Percentiles rank a stretch among this genome's conserved stretches.
Evolutionary conservation across 2,797 vertebrate genomes (phyloP).

Genomic region (Cygnus olor): DNA sequence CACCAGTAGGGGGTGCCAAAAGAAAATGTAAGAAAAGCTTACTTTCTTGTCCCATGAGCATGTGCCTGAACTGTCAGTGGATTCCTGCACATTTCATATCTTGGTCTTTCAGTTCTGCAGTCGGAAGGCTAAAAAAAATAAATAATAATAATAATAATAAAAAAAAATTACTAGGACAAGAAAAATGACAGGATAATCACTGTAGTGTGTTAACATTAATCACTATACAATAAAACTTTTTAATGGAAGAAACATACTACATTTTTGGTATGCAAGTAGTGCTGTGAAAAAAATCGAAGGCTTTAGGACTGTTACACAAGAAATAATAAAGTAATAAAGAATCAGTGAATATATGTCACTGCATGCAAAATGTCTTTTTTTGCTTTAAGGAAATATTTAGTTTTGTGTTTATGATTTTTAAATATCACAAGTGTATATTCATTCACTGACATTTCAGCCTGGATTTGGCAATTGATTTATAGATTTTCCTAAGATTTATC

Average conservation of each 20-base stretch:
- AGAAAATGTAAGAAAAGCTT: background rate
- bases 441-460: background rate
- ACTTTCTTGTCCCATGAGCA: background rate
- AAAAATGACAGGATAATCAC: background rate
- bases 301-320: background rate
- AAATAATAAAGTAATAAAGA: background rate
- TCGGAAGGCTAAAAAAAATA: background rate
- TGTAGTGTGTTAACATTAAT: background rate
- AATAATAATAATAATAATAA: background rate
- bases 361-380: background rate
- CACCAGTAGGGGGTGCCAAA: conserved; percentile 29
- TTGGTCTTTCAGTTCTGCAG: background rate
- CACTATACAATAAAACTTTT: background rate
- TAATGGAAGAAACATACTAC: background rate
- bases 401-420: background rate
- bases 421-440: background rate
- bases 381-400: background rate
- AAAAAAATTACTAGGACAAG: background rate
- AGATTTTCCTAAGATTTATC: background rate
- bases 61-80: background rate
- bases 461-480: background rate
- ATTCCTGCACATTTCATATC: background rate
- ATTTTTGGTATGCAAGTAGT: background rate
- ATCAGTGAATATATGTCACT: background rate
- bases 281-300: background rate